Evolutionary conservation across 2,888 invertebrate genomes (phyloP), one percentile per base, ranked within the genome.

Genomic region (Ischnura elegans): DNA sequence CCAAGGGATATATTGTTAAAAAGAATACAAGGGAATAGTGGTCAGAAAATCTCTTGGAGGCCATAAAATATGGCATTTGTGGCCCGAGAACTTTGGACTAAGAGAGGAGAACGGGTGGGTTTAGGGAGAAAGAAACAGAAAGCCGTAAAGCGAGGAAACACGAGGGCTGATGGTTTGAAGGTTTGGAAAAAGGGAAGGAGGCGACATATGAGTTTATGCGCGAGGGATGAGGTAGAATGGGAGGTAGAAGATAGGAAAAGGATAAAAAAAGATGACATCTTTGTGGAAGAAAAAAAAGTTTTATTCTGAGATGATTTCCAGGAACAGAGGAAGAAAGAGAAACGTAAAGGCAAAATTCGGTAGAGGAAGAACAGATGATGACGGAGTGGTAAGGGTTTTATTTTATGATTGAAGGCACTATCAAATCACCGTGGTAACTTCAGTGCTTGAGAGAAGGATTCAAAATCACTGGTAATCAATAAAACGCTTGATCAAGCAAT

Each of bases 81-180:
- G 36, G 76, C 36, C 36, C 29, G 36, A 76, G 76, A 76, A 76
- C 76, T 76, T 76, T 16, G 51, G 36, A 36, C 21, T 51, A 55
- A 36, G 36, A 87, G 36, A 55, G 55, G 42, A n/a, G n/a, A n/a
- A n/a, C n/a, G n/a, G 55, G 61, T 19, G 55, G 36, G 55, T 21
- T 25, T 42, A 87, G 29, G 51, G 29, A 87, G 29, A 29, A 47
- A 55, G 42, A 8, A 42, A 42, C 55, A 55, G 55, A 87, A 61
- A 42, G 36, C 51, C 51, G 51, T 42, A 87, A 87, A 87, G 42
- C 61, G 55, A 87, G 87, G 55, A 42, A 46, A 86, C 46, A 86
- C 13, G 43, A 46, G 45, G 86, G 46, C 5, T 86, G 43, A 46
- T n/a, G 45, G 86, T n/a, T 43, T 5, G 43, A 10, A n/a, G n/a